Base-by-base conservation (phyloP, 2,113 vertebrate species). In the Lampris incognitus region DNA sequence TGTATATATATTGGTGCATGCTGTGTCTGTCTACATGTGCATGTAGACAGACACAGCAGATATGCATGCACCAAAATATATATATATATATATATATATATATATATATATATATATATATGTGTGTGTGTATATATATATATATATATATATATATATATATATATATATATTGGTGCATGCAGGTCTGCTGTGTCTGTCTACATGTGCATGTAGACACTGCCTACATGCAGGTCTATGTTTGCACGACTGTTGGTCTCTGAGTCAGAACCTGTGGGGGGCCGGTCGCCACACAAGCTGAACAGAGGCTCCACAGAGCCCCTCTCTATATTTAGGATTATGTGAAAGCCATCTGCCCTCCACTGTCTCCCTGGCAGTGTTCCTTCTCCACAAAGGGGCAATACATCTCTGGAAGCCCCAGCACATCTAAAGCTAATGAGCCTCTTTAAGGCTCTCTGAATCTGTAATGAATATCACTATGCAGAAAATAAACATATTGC, bases 401-500 rank as follows among this genome's bases (percentile, higher is more conserved):
- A 90, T 88, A 88, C 57, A 50, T 89, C 83, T 87, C 75, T 77
- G 58, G 80, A 86, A 87, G 68, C 78, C 79, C 91, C 83, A 81
- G 92, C 89, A 92, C 76, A 88, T 91, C 88, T 82, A 90, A 83
- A 76, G 77, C 85, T 92, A 88, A 81, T 91, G 84, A 92, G 90
- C 88, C 91, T 92, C 91, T 88, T 91, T 88, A 93, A 82, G 88
- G 77, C 72, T 88, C 90, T 92, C 92, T 91, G 91, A 92, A 91
- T 90, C 88, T 87, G 92, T 93, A 93, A 94, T 93, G 92, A 94
- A 94, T 93, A 90, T 92, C 91, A 88, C 89, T 60, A 84, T 68
- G 82, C 89, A 81, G 87, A 91, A 90, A 93, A 95, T 93, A 94
- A 95, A 95, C 93, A 94, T 89, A 93, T 92, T 94, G 85, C 78